Percentiles rank a stretch among this genome's conserved stretches.
phyloP scores from a whole-genome alignment of 2,113 vertebrate species.

The Pipa parva region DNA sequence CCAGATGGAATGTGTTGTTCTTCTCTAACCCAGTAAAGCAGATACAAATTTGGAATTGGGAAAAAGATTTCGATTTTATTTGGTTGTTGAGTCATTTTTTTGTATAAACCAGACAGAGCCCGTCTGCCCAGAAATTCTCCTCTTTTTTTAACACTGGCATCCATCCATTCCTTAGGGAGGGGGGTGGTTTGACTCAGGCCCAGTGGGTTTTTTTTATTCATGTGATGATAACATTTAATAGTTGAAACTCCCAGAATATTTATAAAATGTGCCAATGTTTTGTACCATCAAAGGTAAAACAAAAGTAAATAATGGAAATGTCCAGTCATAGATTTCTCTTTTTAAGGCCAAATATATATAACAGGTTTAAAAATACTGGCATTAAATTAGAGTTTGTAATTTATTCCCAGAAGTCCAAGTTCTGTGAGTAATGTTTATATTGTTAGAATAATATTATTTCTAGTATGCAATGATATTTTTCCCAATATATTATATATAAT shows the following conservation, averaged over 20 bases:
- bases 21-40: background rate
- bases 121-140: constrained; percentile 4
- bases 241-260: background rate
- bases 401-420: no score
- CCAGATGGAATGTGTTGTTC: constrained; percentile 29
- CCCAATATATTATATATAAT: no score
- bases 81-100: constrained; percentile 8
- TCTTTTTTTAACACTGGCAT: background rate
- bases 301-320: no score
- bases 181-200: background rate
- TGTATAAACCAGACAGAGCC: constrained; percentile 13
- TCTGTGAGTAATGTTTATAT: no score
- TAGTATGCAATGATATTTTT: no score
- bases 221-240: no score
- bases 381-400: no score
- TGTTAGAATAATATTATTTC: no score
- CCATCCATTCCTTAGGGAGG: background rate
- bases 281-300: background rate
- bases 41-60: constrained; percentile 7
- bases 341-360: no score
- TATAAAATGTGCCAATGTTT: constrained; percentile 2
- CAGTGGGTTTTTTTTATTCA: background rate
- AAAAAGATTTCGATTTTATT: constrained; percentile 15
- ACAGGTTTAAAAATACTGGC: no score
- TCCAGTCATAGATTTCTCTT: no score